Conservation (phyloP, 2,113 vertebrate species). For the Empidonax traillii region DNA sequence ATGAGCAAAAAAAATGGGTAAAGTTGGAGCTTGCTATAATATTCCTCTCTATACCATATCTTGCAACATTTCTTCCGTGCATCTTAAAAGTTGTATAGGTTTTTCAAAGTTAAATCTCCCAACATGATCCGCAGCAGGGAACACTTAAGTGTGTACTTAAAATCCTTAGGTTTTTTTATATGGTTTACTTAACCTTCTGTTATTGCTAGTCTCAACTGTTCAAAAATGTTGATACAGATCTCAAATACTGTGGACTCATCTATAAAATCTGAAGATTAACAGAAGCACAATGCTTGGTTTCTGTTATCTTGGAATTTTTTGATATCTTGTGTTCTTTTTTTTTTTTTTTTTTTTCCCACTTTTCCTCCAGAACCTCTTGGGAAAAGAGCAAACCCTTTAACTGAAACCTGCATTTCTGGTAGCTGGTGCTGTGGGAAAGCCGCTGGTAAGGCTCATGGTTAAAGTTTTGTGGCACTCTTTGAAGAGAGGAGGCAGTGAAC, state of each 20-base stretch:
- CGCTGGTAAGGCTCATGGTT: not conserved
- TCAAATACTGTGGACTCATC: not conserved
- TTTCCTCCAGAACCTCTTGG: not conserved
- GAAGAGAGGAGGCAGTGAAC: not conserved
- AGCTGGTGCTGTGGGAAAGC: not conserved
- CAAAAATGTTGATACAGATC: not conserved
- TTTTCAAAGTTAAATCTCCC: not conserved
- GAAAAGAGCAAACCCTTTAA: not conserved
- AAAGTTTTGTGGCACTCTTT: not conserved
- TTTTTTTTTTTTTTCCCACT: not conserved
- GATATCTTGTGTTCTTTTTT: not conserved
- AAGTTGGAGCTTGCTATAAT: not conserved
- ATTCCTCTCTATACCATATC: not conserved
- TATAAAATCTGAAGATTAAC: not conserved
- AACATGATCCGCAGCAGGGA: fast-evolving
- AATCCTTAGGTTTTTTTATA: not conserved
- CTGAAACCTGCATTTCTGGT: not conserved
- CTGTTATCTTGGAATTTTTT: not conserved
- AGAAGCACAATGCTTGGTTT: not conserved
- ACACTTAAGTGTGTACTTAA: not conserved
- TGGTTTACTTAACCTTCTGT: not conserved
- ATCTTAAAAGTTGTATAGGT: not conserved
- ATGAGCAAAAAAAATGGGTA: not conserved
- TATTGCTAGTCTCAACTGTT: not conserved
- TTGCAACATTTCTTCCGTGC: not conserved